These are phyloP conservation scores for Sebastiscus albofasciatus DNA, from an alignment of 2,797 vertebrate genomes.

Conservation along the genomic window DNA sequence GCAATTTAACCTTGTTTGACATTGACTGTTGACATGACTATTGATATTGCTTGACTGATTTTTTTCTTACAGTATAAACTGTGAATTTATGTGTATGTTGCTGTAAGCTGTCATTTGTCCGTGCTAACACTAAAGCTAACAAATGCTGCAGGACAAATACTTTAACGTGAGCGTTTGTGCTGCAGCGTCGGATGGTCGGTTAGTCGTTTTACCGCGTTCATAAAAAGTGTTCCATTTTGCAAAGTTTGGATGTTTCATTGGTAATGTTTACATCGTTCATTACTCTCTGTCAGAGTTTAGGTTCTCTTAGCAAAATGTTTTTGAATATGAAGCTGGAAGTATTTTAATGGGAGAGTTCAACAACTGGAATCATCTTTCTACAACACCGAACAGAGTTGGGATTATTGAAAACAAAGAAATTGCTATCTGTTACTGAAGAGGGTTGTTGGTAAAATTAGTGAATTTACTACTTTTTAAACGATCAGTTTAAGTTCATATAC, in stretches of 20 bases:
- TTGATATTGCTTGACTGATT: conserved; percentile 31
- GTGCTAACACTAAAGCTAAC: neutral
- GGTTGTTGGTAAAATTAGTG: neutral
- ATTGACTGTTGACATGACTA: conserved; percentile 45
- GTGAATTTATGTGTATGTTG: conserved; percentile 13
- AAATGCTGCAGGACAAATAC: conserved; percentile 26
- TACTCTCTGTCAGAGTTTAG: neutral
- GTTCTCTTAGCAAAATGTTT: conserved; percentile 15
- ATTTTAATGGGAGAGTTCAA: conserved; percentile 41
- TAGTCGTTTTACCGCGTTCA: conserved; percentile 5
- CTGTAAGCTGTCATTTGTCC: neutral
- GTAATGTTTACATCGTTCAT: conserved; percentile 55
- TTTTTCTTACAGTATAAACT: neutral
- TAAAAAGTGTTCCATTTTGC: conserved; percentile 36
- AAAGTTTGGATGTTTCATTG: conserved; percentile 29
- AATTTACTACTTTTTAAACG: neutral
- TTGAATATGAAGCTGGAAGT: conserved; percentile 6
- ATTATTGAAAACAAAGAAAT: conserved; percentile 1
- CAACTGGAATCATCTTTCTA: conserved; percentile 21
- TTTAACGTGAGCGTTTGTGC: conserved; percentile 6
- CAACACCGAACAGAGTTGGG: neutral
- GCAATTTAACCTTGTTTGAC: conserved; percentile 64
- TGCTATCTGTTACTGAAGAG: neutral
- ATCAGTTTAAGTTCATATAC: neutral
- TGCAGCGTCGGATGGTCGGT: conserved; percentile 13